These are phyloP conservation scores for Aquatica leii DNA, from an alignment of 2,888 invertebrate species.

Conservation along the genomic window DNA sequence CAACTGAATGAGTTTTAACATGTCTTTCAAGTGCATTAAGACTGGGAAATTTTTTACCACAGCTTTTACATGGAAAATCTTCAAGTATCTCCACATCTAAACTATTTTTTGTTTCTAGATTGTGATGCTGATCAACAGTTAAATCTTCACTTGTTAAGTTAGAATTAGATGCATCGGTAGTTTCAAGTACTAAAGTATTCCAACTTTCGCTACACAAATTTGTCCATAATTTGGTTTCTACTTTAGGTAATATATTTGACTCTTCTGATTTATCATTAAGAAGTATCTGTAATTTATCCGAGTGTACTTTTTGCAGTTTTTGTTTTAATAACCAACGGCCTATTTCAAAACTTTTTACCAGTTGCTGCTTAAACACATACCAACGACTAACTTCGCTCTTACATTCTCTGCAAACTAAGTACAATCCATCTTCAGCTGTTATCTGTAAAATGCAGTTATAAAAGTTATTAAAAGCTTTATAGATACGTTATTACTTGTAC, in stretches of 20 bases:
- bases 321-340: slow-evolving; percentile 25
- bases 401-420: slow-evolving; percentile 27
- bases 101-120: not conserved
- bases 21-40: slow-evolving; percentile 22
- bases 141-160: no score
- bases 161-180: no score
- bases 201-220: not conserved
- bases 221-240: not conserved
- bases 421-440: slow-evolving; percentile 18
- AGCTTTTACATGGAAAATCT: slow-evolving; percentile 19
- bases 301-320: not conserved
- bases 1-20: slow-evolving; percentile 11
- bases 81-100: slow-evolving; percentile 2
- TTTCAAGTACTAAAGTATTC: not conserved
- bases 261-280: not conserved
- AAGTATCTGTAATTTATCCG: not conserved
- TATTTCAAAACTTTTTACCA: slow-evolving; percentile 32
- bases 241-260: no score
- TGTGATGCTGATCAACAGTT: not conserved
- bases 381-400: slow-evolving; percentile 29
- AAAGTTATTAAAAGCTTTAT: not conserved
- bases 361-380: slow-evolving; percentile 34
- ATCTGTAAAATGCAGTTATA: slow-evolving; percentile 14
- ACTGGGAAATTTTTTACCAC: slow-evolving; percentile 20
- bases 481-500: slow-evolving; percentile 37